Evolutionary conservation across 2,888 invertebrate species (phyloP).

Genomic region (Epinotia bilunana): DNA sequence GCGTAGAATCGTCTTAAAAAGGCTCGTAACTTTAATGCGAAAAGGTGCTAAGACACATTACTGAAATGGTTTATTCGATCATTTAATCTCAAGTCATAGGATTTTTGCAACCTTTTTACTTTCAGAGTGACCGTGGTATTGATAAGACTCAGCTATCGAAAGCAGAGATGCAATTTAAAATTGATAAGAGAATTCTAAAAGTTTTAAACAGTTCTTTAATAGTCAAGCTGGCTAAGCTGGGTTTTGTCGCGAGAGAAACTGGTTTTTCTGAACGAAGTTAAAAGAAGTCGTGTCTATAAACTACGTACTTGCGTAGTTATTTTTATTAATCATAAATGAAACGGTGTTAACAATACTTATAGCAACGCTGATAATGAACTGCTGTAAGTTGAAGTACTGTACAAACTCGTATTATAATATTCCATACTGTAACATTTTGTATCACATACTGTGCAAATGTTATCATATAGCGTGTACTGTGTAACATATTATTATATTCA

Average conservation of each 20-base stretch:
- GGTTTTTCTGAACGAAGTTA: slow-evolving; percentile 2
- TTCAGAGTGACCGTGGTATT: neutral
- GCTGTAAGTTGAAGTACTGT: no score
- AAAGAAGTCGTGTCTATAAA: neutral
- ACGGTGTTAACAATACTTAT: no score
- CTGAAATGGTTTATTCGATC: neutral
- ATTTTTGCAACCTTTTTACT: neutral
- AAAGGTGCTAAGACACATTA: slow-evolving; percentile 15
- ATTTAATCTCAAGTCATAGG: neutral
- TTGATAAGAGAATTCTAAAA: slow-evolving; percentile 7
- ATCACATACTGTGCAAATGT: no score
- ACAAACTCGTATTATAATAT: no score
- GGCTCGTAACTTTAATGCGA: neutral
- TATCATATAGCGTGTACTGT: no score
- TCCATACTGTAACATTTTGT: no score
- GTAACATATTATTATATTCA: no score
- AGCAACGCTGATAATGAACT: no score
- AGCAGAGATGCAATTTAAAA: slow-evolving; percentile 13
- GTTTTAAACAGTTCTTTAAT: slow-evolving; percentile 24
- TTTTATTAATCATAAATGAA: no score
- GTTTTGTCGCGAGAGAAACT: neutral
- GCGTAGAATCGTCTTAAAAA: slow-evolving; percentile 3
- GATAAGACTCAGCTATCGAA: neutral
- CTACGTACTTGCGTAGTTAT: no score
- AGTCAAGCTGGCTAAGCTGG: neutral